phyloP scores from a whole-genome alignment of 2,113 vertebrate genomes.

The Plotosus lineatus region DNA sequence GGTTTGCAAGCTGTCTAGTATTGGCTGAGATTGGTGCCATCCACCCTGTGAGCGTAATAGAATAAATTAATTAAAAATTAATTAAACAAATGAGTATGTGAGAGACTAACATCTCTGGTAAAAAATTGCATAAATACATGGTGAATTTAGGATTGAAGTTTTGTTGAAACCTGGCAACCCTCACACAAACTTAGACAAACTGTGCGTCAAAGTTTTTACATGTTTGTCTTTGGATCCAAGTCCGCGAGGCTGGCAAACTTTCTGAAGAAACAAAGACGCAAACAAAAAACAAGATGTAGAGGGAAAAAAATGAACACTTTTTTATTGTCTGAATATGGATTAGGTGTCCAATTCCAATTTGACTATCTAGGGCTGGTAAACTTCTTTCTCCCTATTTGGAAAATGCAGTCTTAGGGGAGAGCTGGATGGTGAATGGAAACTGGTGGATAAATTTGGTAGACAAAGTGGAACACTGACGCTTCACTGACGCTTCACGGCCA shows the following conservation, averaged over 20 bases:
- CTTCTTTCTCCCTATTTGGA: background rate
- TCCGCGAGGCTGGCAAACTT: background rate
- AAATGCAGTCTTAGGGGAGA: background rate
- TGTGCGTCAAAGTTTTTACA: background rate
- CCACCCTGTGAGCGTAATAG: no score
- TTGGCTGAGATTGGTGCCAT: no score
- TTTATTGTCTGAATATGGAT: background rate
- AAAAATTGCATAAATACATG: no score
- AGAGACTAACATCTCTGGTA: no score
- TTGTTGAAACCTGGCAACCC: background rate
- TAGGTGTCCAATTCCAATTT: background rate
- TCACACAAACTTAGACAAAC: background rate
- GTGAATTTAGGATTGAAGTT: background rate
- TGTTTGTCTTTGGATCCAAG: background rate
- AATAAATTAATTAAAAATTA: no score
- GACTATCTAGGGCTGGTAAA: no score
- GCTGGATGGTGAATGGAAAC: background rate
- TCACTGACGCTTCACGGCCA: no score
- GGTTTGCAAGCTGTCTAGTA: no score
- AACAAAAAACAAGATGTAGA: background rate
- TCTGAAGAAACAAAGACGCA: background rate
- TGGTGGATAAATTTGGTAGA: background rate
- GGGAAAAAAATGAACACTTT: background rate
- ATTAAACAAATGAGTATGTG: no score
- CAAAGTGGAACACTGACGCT: background rate